phyloP scores from a whole-genome alignment of 2,888 invertebrate species.

The Ephialtes manifestator region DNA sequence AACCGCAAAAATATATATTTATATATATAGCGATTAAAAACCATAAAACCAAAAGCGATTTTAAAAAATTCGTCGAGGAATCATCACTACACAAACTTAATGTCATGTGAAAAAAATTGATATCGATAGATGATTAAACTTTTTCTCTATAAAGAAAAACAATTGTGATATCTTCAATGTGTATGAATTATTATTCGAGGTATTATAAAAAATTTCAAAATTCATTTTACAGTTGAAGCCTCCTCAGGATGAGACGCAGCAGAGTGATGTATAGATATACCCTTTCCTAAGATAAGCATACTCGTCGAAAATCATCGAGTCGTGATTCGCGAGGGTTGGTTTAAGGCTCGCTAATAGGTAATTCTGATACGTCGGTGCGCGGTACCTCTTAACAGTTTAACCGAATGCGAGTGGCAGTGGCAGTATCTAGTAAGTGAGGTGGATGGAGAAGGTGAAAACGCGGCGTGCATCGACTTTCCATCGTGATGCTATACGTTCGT shows the following conservation, averaged over 20 bases:
- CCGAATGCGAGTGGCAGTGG: slow-evolving; percentile 56
- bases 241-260: background rate
- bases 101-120: no score
- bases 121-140: no score
- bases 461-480: slow-evolving; percentile 42
- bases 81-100: no score
- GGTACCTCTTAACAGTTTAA: slow-evolving; percentile 65
- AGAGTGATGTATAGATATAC: background rate
- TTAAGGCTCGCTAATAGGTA: slow-evolving; percentile 53
- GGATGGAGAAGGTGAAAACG: slow-evolving; percentile 36
- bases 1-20: no score
- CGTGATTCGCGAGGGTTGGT: slow-evolving; percentile 52
- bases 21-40: no score
- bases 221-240: background rate
- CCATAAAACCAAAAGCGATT: no score
- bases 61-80: no score
- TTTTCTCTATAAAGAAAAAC: no score
- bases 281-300: slow-evolving; percentile 35
- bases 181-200: no score
- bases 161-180: no score
- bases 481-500: background rate
- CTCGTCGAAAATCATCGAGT: slow-evolving; percentile 30
- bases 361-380: slow-evolving; percentile 52
- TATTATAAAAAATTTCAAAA: background rate
- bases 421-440: slow-evolving; percentile 4